Base-by-base conservation (phyloP, 1,140 invertebrate species). In the Semibalanus balanoides region DNA sequence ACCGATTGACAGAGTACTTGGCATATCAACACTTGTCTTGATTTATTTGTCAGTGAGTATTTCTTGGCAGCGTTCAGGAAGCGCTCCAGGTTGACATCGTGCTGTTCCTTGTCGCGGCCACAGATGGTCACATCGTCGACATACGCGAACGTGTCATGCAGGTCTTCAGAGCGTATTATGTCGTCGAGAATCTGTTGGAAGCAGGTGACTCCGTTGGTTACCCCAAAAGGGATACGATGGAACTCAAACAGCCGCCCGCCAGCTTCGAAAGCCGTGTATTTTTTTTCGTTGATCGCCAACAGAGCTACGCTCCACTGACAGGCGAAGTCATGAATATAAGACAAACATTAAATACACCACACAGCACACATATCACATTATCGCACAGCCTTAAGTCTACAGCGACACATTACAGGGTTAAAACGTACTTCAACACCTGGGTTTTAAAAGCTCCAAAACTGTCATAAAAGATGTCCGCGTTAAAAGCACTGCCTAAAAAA, bases 191-290 rank as follows among this genome's bases (percentile, higher is more conserved):
- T 27, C n/a, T 73, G 17, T 73, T 79, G 79, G 31, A 76, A 79
- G n/a, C 43, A 77, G 17, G 76, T 40, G 22, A 77, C 75, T 28
- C 51, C 75, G 74, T 77, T 79, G 14, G 79, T 80, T 11, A 84
- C 64, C 0, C 83, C 83, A 76, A 83, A 83, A 17, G 82, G 81
- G 17, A 82, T 79, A 35, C 72, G 72, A n/a, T 71, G 77, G 76
- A 78, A 82, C 75, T 82, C 77, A 70, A 78, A 81, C 35, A 80
- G 77, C 7, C 80, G 79, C 19, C 25, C 19, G 64, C 76, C 74
- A 3, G 81, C 80, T 29, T 82, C 79, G 75, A 83, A 82, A n/a
- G n/a, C n/a, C n/a, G n/a, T n/a, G n/a, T n/a, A n/a, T n/a, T n/a
- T n/a, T n/a, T n/a, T n/a, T n/a, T n/a, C n/a, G n/a, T n/a, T n/a